A percentile compares a stretch with the other conserved stretches of the same genome.
phyloP scores from a whole-genome alignment of 2,888 invertebrate genomes.

The Orchesella flavescens region DNA sequence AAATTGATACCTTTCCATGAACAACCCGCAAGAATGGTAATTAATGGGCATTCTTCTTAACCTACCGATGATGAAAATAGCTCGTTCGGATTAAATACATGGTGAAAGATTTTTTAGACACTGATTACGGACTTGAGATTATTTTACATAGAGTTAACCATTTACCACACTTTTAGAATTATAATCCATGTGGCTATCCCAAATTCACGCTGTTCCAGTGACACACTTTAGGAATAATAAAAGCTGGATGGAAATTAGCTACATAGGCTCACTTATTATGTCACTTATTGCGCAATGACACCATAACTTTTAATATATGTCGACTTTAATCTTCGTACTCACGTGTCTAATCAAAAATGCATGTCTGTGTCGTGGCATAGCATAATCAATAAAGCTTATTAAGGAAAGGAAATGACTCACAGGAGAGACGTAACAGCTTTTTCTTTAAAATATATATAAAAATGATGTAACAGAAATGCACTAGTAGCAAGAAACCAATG shows the following conservation, averaged over 20 bases:
- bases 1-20: slow-evolving; percentile 7
- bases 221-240: not conserved
- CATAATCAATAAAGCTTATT: not conserved
- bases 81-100: not conserved
- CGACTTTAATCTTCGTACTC: not conserved
- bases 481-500: no score
- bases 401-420: not conserved
- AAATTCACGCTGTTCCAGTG: not conserved
- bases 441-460: no score
- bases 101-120: not conserved
- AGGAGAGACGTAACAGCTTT: no score
- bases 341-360: not conserved
- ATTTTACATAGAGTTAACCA: not conserved
- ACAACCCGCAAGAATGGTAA: not conserved
- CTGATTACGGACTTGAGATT: not conserved
- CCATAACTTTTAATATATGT: not conserved
- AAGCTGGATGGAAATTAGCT: no score
- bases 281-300: not conserved
- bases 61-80: not conserved
- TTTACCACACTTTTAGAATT: not conserved
- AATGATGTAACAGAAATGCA: no score
- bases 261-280: not conserved
- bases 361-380: not conserved
- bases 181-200: not conserved
- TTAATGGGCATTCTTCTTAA: not conserved